These are phyloP conservation scores for Drosophila littoralis DNA, from an alignment of 1,140 invertebrate species.

Conservation along the genomic window DNA sequence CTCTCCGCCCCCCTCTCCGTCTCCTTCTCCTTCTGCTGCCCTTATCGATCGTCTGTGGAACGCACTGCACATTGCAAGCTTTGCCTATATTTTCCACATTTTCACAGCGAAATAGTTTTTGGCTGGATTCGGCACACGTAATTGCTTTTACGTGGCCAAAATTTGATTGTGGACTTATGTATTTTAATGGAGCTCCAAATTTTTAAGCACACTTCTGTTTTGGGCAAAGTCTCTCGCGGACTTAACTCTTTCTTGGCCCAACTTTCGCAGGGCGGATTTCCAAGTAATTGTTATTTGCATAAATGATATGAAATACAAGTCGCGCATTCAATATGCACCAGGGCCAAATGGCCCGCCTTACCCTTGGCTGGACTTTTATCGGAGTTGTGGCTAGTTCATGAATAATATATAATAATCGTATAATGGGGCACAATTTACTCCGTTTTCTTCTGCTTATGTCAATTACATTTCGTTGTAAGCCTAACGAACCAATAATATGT, in stretches of 20 bases:
- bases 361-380: slow-evolving; percentile 67
- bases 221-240: background rate
- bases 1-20: slow-evolving; percentile 1
- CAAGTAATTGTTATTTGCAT: background rate
- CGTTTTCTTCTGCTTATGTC: no score
- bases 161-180: slow-evolving; percentile 49
- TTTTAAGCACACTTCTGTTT: slow-evolving; percentile 5
- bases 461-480: no score
- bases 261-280: background rate
- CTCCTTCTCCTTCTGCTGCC: slow-evolving; percentile 27
- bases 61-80: slow-evolving; percentile 1
- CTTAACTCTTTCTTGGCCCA: background rate
- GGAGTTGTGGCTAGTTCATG: slow-evolving; percentile 20
- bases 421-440: no score
- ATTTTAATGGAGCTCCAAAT: background rate
- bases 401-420: background rate
- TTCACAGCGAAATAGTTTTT: slow-evolving; percentile 50
- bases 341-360: slow-evolving; percentile 27
- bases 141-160: slow-evolving; percentile 63
- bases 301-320: background rate
- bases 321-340: background rate
- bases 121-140: slow-evolving; percentile 49
- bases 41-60: slow-evolving; percentile 61
- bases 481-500: no score
- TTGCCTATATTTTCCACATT: slow-evolving; percentile 9